Evolutionary conservation across 2,888 invertebrate species (phyloP), one percentile per base, ranked within the genome.

Genomic region (Hirtodrosophila alboralis): DNA sequence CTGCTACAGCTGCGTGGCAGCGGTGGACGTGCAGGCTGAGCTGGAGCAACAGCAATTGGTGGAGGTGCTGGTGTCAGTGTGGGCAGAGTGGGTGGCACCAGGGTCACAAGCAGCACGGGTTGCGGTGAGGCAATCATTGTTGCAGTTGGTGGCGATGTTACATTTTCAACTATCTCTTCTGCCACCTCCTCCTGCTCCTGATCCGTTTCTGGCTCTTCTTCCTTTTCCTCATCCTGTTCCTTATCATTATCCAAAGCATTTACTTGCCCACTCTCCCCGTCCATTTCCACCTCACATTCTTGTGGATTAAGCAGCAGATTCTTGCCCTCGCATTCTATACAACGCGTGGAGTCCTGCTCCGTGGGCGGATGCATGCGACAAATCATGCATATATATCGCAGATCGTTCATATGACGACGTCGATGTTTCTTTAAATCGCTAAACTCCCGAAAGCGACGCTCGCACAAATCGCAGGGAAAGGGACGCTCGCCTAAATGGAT

Each of bases 371-470:
- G 84, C 14, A 78, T 10, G 12, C 81, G 86, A 41, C 90, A 90
- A 27, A 90, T 83, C 90, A 90, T 89, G 60, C 90, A 90, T 13
- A 88, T 78, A 49, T 87, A 89, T 9, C 86, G 80, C 0, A 73
- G 56, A 48, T 89, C 87, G 12, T 86, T 83, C 0, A 80, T 58
- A 54, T 90, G 90, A 6, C 90, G 84, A 1, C 89, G 81, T 5
- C 90, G 85, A 73, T 90, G 90, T 62, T 90, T 90, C 58, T 90
- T 90, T 8, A 90, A 76, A 63, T 90, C 90, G 51, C 90, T 90
- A 52, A 89, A 90, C 70, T 90, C 90, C 3, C 90, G 88, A 56
- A 90, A 90, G 5, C 90, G 85, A 4, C 90, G 87, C 8, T 88
- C 87, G 47, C 90, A 90, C 48, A 90, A 70, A 59, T 90, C 90